These are phyloP conservation scores for Phyto melanocephala DNA, from an alignment of 2,888 invertebrate species.

Conservation along the genomic window DNA sequence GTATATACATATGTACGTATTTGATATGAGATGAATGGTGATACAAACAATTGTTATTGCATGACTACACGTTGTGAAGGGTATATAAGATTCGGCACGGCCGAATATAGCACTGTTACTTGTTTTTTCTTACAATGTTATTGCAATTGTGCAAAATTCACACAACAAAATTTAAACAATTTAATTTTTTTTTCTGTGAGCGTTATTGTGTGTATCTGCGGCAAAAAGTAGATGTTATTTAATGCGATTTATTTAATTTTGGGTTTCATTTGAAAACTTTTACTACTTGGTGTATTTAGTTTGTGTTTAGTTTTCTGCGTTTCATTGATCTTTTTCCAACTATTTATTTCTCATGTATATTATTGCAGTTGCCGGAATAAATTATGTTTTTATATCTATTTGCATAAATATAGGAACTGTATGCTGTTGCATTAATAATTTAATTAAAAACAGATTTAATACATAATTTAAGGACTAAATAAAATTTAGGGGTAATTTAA, in stretches of 20 bases:
- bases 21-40: no score
- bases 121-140: no score
- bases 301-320: background rate
- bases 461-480: background rate
- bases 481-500: background rate
- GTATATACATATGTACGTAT: no score
- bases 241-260: constrained; percentile 20
- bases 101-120: no score
- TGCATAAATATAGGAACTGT: background rate
- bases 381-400: background rate
- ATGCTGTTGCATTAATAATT: background rate
- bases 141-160: background rate
- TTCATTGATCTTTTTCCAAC: background rate
- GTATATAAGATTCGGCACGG: no score
- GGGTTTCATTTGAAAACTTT: constrained; percentile 46
- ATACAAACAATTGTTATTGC: no score
- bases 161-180: background rate
- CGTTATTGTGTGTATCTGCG: background rate
- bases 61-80: no score
- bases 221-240: constrained; percentile 24
- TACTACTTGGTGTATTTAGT: background rate
- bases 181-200: background rate
- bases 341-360: background rate
- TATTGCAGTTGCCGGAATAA: background rate
- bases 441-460: constrained; percentile 43